Evolutionary conservation across 2,888 invertebrate genomes (phyloP).

Genomic region (Nymphalis urticae): DNA sequence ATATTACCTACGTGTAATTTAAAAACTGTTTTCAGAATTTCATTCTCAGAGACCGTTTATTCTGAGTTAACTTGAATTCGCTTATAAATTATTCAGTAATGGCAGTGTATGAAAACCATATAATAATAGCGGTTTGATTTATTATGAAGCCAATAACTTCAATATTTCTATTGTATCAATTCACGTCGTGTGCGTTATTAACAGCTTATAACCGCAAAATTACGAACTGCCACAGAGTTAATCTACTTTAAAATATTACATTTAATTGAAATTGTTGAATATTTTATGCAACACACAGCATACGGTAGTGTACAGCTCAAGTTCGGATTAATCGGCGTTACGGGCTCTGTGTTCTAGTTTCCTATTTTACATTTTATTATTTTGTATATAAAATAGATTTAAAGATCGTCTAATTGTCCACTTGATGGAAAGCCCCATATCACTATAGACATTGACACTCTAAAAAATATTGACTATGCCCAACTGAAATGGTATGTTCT

Average conservation of each 20-base stretch:
- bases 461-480: no score
- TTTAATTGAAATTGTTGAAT: background rate
- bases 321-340: no score
- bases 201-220: conserved; percentile 18
- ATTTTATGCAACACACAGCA: background rate
- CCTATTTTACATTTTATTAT: no score
- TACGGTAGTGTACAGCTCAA: no score
- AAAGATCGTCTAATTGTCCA: no score
- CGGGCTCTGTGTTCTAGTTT: no score
- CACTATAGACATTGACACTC: no score
- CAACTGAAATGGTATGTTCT: no score
- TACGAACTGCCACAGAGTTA: conserved; percentile 4
- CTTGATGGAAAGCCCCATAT: no score
- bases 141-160: conserved; percentile 24
- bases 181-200: conserved; percentile 14
- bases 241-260: conserved; percentile 3
- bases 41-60: conserved; percentile 6
- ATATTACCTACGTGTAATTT: no score
- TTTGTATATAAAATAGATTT: no score
- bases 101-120: conserved; percentile 1
- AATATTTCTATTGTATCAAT: conserved; percentile 11
- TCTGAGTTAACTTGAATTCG: conserved; percentile 7
- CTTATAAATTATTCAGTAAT: conserved; percentile 10
- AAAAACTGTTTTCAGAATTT: no score
- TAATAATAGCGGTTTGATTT: conserved; percentile 19